These are phyloP conservation scores for Drosophila prosaltans DNA, from an alignment of 1,140 invertebrate species.

Conservation along the genomic window DNA sequence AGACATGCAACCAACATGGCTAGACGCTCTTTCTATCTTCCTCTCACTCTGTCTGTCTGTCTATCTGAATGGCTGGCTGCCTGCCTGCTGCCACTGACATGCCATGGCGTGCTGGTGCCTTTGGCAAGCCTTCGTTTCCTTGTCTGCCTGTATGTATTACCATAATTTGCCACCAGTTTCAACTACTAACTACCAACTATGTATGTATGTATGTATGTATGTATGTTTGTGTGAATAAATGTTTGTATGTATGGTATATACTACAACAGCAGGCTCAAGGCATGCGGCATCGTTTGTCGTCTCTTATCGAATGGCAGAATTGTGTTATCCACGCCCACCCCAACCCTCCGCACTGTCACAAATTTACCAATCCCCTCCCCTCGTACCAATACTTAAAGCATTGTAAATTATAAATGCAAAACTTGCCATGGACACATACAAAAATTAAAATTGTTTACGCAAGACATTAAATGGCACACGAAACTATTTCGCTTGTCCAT, in stretches of 20 bases:
- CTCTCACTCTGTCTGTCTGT: neutral
- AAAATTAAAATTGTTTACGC: slow-evolving; percentile 80
- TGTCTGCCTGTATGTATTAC: slow-evolving; percentile 69
- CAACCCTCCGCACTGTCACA: no score
- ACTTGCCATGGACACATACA: slow-evolving; percentile 40
- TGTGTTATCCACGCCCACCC: neutral
- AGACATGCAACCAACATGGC: slow-evolving; percentile 37
- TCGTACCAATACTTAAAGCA: neutral
- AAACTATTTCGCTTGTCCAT: slow-evolving; percentile 33
- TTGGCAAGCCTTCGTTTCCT: slow-evolving; percentile 64
- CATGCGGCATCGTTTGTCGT: slow-evolving; percentile 59
- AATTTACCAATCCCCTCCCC: neutral
- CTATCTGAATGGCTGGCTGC: slow-evolving; percentile 23
- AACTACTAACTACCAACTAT: slow-evolving; percentile 12
- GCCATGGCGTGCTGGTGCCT: slow-evolving; percentile 38
- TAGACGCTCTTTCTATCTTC: neutral
- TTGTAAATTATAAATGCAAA: slow-evolving; percentile 63
- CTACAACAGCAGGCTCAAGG: slow-evolving; percentile 13
- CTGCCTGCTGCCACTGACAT: slow-evolving; percentile 27
- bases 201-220: neutral
- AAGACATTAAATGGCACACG: slow-evolving; percentile 60
- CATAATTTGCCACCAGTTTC: slow-evolving; percentile 71
- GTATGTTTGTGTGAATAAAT: slow-evolving; percentile 4
- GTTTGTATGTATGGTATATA: slow-evolving; percentile 3
- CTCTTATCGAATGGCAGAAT: slow-evolving; percentile 56